Percentiles rank a stretch among this genome's conserved stretches.
Conservation (phyloP, 2,113 vertebrate species). For the Pholis gunnellus region DNA sequence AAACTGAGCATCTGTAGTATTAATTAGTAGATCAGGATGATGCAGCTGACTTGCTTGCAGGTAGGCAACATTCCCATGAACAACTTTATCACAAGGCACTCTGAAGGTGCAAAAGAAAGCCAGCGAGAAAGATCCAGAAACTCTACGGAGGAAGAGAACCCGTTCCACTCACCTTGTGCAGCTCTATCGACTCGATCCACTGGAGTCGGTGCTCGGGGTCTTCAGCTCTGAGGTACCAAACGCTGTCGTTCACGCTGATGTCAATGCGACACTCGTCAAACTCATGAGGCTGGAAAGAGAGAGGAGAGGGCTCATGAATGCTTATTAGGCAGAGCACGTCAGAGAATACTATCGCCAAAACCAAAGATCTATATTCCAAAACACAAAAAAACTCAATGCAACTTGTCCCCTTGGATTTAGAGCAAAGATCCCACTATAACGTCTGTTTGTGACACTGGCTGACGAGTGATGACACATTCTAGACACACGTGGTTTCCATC, state of each 20-base stretch:
- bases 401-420: background rate
- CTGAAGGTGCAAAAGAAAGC: background rate
- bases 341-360: background rate
- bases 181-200: constrained; percentile 96
- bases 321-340: background rate
- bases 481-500: constrained; percentile 70
- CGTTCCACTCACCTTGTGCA: constrained; percentile 90
- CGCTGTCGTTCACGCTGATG: constrained; percentile 97
- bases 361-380: constrained; percentile 9
- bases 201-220: constrained; percentile 93
- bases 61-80: background rate
- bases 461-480: constrained; percentile 54
- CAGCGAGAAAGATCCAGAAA: background rate
- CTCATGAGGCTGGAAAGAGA: constrained; percentile 91
- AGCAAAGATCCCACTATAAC: background rate
- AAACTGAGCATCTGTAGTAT: background rate
- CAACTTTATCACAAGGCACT: background rate
- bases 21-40: background rate
- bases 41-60: background rate
- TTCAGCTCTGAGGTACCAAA: constrained; percentile 97
- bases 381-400: background rate
- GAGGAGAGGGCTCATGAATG: constrained; percentile 32
- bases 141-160: background rate
- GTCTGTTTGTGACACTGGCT: constrained; percentile 34
- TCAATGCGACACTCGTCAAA: constrained; percentile 99